Evolutionary conservation across 2,888 invertebrate genomes (phyloP).

Genomic region (Galerucella nymphaeae): DNA sequence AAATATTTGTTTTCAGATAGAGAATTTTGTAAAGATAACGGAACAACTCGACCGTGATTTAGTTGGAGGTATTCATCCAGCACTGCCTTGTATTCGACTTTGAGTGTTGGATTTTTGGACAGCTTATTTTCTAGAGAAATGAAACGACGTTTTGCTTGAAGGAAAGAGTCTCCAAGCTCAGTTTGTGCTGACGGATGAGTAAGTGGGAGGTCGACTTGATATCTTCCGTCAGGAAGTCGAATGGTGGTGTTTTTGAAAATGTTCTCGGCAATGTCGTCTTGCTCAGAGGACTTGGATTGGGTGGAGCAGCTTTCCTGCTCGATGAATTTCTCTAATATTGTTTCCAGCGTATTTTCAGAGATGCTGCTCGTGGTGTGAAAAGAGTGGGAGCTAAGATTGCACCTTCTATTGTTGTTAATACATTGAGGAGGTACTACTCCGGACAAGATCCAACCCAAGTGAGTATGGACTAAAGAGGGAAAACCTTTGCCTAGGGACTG

Average conservation of each 20-base stretch:
- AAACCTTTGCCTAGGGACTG: slow-evolving; percentile 4
- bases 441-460: slow-evolving; percentile 5
- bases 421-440: slow-evolving; percentile 2
- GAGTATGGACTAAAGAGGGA: neutral
- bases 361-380: slow-evolving; percentile 6
- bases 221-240: neutral
- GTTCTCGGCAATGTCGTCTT: neutral
- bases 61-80: neutral
- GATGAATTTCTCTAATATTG: slow-evolving; percentile 5
- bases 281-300: neutral
- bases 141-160: neutral
- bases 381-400: neutral
- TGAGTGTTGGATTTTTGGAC: neutral
- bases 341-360: slow-evolving; percentile 3
- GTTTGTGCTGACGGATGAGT: neutral
- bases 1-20: slow-evolving; percentile 1
- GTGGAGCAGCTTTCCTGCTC: slow-evolving; percentile 2
- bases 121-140: slow-evolving; percentile 1
- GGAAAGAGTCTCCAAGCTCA: neutral
- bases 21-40: neutral
- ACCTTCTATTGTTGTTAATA: neutral
- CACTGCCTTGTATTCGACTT: slow-evolving; percentile 2
- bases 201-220: neutral
- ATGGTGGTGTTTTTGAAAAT: neutral
- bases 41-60: neutral